These are phyloP conservation scores for Neotoma lepida DNA, from an alignment of 2,113 vertebrate species.

Conservation along the genomic window DNA sequence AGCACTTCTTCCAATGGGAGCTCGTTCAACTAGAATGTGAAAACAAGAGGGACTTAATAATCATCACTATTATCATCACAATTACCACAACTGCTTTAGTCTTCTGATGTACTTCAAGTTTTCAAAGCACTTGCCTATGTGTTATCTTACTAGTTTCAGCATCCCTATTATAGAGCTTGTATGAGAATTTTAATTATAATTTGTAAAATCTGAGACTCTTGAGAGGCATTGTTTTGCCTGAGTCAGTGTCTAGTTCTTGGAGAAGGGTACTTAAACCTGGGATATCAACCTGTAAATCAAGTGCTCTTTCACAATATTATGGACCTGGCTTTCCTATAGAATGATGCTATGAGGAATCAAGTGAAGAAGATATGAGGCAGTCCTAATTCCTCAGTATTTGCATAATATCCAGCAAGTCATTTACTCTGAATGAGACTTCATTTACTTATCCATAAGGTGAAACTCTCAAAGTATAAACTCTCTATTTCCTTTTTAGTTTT, in stretches of 20 bases:
- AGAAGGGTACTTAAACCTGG: not conserved
- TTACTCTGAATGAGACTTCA: slow-evolving; percentile 7
- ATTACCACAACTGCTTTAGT: slow-evolving; percentile 44
- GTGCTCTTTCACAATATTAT: not conserved
- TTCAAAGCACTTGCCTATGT: slow-evolving; percentile 23
- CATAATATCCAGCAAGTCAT: not conserved
- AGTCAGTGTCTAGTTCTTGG: not conserved
- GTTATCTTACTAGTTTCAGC: slow-evolving; percentile 11
- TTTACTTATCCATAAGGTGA: slow-evolving; percentile 30
- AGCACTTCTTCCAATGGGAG: not conserved
- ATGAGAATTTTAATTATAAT: slow-evolving; percentile 43
- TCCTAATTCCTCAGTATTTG: not conserved
- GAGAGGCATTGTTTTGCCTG: not conserved
- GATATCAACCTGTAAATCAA: not conserved
- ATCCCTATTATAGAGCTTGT: not conserved
- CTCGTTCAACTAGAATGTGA: slow-evolving; percentile 54
- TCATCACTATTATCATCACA: not conserved
- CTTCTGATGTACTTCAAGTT: slow-evolving; percentile 48
- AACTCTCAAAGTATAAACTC: slow-evolving; percentile 29
- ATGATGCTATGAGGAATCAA: not conserved
- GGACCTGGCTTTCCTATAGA: not conserved
- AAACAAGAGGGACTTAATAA: slow-evolving; percentile 7
- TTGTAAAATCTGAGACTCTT: slow-evolving; percentile 24
- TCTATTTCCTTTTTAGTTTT: slow-evolving; percentile 22
- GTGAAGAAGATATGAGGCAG: not conserved